phyloP scores from a whole-genome alignment of 2,113 vertebrate species.

The Mormoops blainvillei region DNA sequence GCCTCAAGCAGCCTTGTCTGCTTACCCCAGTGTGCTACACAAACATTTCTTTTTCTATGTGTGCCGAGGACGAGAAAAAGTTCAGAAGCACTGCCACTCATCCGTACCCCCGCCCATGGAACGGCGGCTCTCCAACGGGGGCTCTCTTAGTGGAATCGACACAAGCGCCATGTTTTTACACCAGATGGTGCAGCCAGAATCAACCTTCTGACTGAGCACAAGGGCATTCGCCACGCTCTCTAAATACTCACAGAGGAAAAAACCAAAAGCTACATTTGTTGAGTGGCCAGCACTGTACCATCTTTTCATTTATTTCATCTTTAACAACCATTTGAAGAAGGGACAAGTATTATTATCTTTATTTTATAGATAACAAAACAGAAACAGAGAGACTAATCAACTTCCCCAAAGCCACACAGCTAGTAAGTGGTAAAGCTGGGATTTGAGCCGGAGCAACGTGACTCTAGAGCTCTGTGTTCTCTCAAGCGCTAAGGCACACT shows the following conservation, averaged over 20 bases:
- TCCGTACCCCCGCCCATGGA: not conserved
- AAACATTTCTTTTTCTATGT: not conserved
- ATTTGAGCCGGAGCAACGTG: not conserved
- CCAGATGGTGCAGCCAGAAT: constrained; percentile 2
- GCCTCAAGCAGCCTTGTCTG: not conserved
- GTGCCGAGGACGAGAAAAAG: not conserved
- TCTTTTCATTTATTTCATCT: not conserved
- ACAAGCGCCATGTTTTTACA: not conserved
- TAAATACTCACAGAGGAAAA: not conserved
- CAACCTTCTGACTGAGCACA: not conserved
- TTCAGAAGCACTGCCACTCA: not conserved
- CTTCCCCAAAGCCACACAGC: not conserved
- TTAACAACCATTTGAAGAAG: not conserved
- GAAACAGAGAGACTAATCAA: not conserved
- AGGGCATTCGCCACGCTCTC: not conserved
- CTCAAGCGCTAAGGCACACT: not conserved
- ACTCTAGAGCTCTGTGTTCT: not conserved
- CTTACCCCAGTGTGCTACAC: not conserved
- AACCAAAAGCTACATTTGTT: not conserved
- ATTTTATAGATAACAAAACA: not conserved
- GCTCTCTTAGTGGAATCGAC: not conserved
- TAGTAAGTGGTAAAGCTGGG: not conserved
- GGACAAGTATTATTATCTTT: not conserved
- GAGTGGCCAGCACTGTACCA: not conserved
- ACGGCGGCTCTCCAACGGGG: not conserved